Conservation (phyloP, 2,888 invertebrate species). For the Cryptocephalus primarius region DNA sequence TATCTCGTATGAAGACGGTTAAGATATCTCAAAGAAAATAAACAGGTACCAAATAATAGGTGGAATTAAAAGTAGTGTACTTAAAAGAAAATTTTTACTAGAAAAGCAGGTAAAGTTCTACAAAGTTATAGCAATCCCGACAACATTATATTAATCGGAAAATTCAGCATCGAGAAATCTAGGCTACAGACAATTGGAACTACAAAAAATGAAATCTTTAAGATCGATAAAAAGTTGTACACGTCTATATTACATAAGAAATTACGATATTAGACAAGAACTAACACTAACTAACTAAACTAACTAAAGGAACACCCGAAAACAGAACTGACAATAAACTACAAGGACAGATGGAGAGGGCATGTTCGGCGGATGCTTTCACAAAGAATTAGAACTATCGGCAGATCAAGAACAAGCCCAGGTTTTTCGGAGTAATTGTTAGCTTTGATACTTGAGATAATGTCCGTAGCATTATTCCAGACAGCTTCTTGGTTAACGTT, state of each 20-base stretch:
- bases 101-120: neutral
- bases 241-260: neutral
- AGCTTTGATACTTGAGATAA: too few relatives aligned
- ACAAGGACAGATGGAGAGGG: too few relatives aligned
- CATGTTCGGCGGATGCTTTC: too few relatives aligned
- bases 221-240: neutral
- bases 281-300: neutral
- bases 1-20: neutral
- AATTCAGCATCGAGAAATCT: neutral
- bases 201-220: neutral
- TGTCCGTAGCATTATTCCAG: too few relatives aligned
- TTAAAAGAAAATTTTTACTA: neutral
- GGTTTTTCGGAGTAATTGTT: too few relatives aligned
- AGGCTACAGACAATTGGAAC: neutral
- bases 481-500: too few relatives aligned
- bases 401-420: too few relatives aligned
- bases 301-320: too few relatives aligned
- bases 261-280: neutral
- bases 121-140: neutral
- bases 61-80: neutral
- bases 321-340: too few relatives aligned
- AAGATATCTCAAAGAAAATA: neutral
- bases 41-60: neutral
- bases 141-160: neutral
- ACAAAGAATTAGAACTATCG: too few relatives aligned